Evolutionary conservation across 2,113 vertebrate genomes (phyloP).

Genomic region (Pedetes capensis): DNA sequence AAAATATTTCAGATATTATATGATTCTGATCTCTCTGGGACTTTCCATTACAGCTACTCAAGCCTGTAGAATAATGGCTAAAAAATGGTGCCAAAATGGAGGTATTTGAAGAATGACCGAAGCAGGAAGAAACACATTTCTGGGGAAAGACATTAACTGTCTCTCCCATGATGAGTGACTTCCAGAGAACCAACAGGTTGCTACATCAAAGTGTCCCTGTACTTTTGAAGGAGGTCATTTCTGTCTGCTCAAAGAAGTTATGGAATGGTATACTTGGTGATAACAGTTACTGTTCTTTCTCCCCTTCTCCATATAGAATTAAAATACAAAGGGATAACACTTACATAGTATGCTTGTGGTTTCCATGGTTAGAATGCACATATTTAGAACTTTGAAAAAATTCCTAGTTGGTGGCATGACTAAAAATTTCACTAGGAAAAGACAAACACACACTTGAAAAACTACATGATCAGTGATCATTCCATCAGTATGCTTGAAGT

Average conservation of each 20-base stretch:
- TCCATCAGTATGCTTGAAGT: neutral
- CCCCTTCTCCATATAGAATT: conserved; percentile 36
- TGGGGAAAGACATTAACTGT: conserved; percentile 21
- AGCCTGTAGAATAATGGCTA: neutral
- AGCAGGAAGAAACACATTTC: conserved; percentile 49
- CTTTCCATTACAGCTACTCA: neutral
- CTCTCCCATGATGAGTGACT: conserved; percentile 45
- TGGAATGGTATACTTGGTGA: conserved; percentile 61
- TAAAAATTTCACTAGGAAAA: neutral
- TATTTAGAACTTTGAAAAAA: neutral
- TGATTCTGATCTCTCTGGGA: neutral
- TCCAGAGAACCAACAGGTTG: conserved; percentile 26
- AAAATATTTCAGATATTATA: neutral
- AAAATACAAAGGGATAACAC: conserved; percentile 53
- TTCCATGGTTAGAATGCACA: neutral
- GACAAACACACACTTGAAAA: neutral
- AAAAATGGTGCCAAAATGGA: neutral
- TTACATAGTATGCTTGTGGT: conserved; percentile 44
- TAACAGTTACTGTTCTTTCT: conserved; percentile 45
- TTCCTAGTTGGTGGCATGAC: neutral
- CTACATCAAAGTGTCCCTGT: conserved; percentile 61
- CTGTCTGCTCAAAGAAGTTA: conserved; percentile 48
- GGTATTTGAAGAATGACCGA: conserved; percentile 63
- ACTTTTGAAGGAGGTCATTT: conserved; percentile 60
- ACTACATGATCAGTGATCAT: neutral